A percentile compares a stretch with the other conserved stretches of the same genome.
Evolutionary conservation across 2,888 invertebrate genomes (phyloP).

Genomic region (Drosophila fungiperda): DNA sequence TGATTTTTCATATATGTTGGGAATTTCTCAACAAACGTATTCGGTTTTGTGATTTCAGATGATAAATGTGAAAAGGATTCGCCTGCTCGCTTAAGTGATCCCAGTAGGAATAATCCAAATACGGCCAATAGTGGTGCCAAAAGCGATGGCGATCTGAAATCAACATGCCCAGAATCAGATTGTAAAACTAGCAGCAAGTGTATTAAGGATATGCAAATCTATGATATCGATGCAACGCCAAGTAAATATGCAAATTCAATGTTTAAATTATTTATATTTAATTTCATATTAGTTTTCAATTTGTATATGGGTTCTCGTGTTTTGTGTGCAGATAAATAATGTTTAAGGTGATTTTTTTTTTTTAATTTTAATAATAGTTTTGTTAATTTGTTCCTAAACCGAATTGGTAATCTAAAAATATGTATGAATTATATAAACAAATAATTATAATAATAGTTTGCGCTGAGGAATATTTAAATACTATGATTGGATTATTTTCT

Average conservation of each 20-base stretch:
- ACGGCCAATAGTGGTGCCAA: conserved; percentile 16
- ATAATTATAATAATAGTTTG: background rate
- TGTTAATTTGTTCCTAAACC: no score
- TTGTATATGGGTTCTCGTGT: background rate
- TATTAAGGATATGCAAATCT: conserved; percentile 30
- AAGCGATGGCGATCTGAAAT: conserved; percentile 19
- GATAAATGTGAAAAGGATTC: conserved; percentile 35
- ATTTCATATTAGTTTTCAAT: background rate
- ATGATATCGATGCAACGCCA: conserved; percentile 37
- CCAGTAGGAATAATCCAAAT: conserved; percentile 5
- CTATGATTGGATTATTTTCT: background rate
- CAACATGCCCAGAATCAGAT: conserved; percentile 33
- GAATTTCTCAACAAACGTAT: background rate
- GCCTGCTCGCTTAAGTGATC: conserved; percentile 14
- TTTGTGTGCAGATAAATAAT: background rate
- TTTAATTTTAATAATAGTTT: background rate
- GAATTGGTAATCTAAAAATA: background rate
- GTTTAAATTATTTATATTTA: background rate
- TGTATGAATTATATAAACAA: background rate
- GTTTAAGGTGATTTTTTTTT: background rate
- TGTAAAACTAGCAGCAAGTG: conserved; percentile 29
- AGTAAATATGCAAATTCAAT: conserved; percentile 37
- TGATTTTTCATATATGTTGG: background rate
- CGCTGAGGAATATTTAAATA: background rate
- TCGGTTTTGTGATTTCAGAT: conserved; percentile 26